Percentiles rank a stretch among this genome's conserved stretches.
phyloP scores from a whole-genome alignment of 2,888 invertebrate genomes.

The Nymphalis polychloros region DNA sequence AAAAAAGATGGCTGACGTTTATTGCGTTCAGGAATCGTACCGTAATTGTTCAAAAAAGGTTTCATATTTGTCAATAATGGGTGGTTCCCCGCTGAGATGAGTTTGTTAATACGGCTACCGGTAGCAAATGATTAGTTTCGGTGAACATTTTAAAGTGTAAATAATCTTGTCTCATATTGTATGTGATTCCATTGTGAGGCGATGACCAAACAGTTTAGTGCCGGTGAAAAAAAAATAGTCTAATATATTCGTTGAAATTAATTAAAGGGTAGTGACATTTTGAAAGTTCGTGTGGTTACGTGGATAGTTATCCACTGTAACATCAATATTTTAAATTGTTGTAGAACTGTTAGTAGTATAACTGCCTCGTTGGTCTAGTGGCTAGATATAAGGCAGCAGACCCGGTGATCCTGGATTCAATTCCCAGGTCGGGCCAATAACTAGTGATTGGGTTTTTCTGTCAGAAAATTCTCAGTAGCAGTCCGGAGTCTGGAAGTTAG shows the following conservation, averaged over 20 bases:
- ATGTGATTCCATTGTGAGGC: slow-evolving; percentile 38
- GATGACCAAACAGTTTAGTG: slow-evolving; percentile 42
- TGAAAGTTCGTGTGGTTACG: not conserved
- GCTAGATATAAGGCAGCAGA: too few relatives aligned
- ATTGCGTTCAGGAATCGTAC: slow-evolving; percentile 62
- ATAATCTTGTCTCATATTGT: slow-evolving; percentile 63
- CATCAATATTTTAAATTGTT: too few relatives aligned
- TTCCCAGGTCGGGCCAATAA: too few relatives aligned
- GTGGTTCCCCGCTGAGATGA: slow-evolving; percentile 60
- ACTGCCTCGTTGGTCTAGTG: too few relatives aligned
- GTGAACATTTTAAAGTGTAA: slow-evolving; percentile 70
- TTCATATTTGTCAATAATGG: slow-evolving; percentile 52
- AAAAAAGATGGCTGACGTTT: slow-evolving; percentile 47
- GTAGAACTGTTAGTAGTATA: too few relatives aligned
- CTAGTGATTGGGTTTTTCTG: too few relatives aligned
- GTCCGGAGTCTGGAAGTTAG: too few relatives aligned
- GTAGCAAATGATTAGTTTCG: slow-evolving; percentile 79
- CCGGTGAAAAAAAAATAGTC: slow-evolving; percentile 7
- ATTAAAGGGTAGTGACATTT: not conserved
- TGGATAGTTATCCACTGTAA: too few relatives aligned
- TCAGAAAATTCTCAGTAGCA: too few relatives aligned
- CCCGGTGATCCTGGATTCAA: too few relatives aligned
- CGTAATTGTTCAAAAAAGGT: slow-evolving; percentile 71
- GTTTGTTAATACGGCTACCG: slow-evolving; percentile 65
- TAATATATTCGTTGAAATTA: slow-evolving; percentile 7